These are phyloP conservation scores for Drosophila tristis DNA, from an alignment of 1,140 invertebrate genomes.

Conservation along the genomic window DNA sequence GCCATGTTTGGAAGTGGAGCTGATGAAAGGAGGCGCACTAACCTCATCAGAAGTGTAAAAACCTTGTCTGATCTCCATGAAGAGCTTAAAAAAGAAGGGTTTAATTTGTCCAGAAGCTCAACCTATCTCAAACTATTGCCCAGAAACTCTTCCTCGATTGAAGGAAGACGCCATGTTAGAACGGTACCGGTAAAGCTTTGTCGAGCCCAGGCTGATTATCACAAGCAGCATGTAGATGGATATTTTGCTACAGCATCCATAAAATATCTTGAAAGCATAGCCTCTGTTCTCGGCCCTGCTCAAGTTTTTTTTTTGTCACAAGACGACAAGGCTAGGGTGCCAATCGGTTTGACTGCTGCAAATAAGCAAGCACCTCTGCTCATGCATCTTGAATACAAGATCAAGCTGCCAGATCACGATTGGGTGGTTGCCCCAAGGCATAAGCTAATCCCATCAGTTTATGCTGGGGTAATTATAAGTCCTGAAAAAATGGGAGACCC, in stretches of 20 bases:
- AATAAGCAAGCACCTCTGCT: background rate
- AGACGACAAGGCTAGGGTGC: conserved; percentile 19
- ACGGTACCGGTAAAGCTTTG: conserved; percentile 16
- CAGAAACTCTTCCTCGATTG: conserved; percentile 8
- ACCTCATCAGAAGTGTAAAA: conserved; percentile 58
- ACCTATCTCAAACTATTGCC: conserved; percentile 18
- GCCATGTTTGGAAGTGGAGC: conserved; percentile 35
- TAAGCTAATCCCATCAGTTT: too few relatives aligned
- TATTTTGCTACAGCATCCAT: conserved; percentile 12
- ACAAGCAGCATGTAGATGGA: conserved; percentile 16
- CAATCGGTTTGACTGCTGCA: conserved; percentile 8
- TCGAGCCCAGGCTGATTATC: conserved; percentile 1
- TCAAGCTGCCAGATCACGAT: too few relatives aligned
- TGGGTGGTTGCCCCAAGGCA: too few relatives aligned
- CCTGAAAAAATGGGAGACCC: too few relatives aligned
- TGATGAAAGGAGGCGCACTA: conserved; percentile 64
- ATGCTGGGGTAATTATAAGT: too few relatives aligned
- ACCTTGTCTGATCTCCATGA: conserved; percentile 60
- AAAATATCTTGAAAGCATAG: conserved; percentile 13
- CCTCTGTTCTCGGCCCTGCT: background rate
- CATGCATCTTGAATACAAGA: too few relatives aligned
- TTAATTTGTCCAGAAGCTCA: conserved; percentile 42
- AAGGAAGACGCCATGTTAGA: conserved; percentile 9
- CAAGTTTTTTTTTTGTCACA: conserved; percentile 16
- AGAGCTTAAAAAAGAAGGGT: conserved; percentile 38